Base-by-base conservation (phyloP, 2,113 vertebrate genomes). In the Clarias macrocephalus region DNA sequence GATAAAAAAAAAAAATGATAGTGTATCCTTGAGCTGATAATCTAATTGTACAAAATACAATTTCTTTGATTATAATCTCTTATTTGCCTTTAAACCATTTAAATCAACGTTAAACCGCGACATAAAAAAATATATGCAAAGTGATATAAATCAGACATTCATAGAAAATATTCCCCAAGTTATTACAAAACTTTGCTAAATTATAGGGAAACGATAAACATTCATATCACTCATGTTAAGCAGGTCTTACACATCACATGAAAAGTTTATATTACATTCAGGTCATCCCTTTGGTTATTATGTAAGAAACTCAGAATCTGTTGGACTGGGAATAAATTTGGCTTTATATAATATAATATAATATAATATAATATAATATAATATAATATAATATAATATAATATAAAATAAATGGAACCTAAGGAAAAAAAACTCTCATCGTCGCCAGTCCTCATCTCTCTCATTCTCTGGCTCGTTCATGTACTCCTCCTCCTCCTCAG, bases 381-480 rank as follows among this genome's bases (percentile, higher is more conserved):
- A 37, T 3, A 37, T 42, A 48, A 48, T 6, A 48, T 48, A 48
- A 48, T 48, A 48, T 48, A 48, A 48, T 48, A 48, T 7, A 48
- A 48, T 0, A 48, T 7, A 48, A 66, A 56, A 52, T 30, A 42
- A 48, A 15, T 37, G 54, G 25, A 3, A 4, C 54, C 19, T 25
- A 23, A 18, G 0, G 59, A 12, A 6, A 25, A 65, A 42, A 63
- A 5, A 8, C 19, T 16, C 75, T 91, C 88, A 96, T 82, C 92
- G 92, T 82, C 92, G 92, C 95, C 95, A 96, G 92, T 95, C 95
- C 63, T 94, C 91, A 63, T 96, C 95, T 0, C 92, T 75, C 5
- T 96, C 95, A 54, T 95, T 94, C 54, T 97, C 96, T 0, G 85
- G 93, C 84, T 65, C 37, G 15, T 60, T 60, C 52, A 94, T 0